These are phyloP conservation scores for Phalacrocorax carbo DNA, from an alignment of 2,113 vertebrate species.

Conservation along the genomic window DNA sequence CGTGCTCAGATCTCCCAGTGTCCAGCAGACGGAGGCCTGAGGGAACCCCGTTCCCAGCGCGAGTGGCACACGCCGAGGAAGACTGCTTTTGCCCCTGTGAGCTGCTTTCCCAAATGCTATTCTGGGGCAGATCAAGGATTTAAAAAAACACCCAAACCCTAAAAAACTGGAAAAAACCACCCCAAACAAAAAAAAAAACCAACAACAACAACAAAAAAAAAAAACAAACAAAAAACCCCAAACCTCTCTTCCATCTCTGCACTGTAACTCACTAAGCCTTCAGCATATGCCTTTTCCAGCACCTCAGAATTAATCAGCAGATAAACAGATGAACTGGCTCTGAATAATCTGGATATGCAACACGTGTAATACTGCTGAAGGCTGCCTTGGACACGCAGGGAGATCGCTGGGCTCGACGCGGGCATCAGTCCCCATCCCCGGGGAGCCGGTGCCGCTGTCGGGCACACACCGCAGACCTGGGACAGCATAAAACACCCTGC, in stretches of 20 bases:
- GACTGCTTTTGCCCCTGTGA: not conserved
- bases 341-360: not conserved
- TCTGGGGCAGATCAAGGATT: not conserved
- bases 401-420: not conserved
- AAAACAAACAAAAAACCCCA: no score
- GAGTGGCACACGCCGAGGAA: rapidly evolving
- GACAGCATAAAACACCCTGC: not conserved
- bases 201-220: not conserved
- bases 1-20: rapidly evolving
- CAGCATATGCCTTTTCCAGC: not conserved
- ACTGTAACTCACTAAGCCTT: not conserved
- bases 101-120: not conserved
- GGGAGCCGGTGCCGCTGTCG: not conserved
- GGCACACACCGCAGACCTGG: not conserved
- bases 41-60: not conserved
- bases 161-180: no score
- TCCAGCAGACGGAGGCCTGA: not conserved
- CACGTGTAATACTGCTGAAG: not conserved
- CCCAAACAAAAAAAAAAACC: no score
- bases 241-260: not conserved
- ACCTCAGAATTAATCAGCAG: not conserved
- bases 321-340: conserved; percentile 22
- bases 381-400: not conserved
- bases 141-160: not conserved
- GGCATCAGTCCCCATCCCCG: not conserved